Conservation (phyloP, 1,140 invertebrate genomes). For the Aphis craccivora region DNA sequence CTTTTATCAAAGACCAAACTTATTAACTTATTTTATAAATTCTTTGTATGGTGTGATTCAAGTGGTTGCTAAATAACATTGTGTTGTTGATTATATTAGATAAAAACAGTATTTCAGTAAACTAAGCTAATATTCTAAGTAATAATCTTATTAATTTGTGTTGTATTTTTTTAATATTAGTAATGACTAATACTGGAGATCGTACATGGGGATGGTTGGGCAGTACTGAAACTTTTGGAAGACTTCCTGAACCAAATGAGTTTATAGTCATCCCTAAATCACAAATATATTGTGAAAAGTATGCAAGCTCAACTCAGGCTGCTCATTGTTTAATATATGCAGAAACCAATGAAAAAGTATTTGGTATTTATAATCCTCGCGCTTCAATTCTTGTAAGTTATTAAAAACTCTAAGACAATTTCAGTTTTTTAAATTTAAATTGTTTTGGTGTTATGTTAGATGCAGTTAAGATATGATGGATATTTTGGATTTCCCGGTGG, state of each 20-base stretch:
- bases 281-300: conserved; percentile 59
- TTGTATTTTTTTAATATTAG: neutral
- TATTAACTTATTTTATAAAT: neutral
- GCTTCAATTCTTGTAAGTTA: conserved; percentile 62
- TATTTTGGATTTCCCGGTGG: conserved; percentile 71
- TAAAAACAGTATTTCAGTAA: neutral
- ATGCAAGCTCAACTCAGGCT: conserved; percentile 59
- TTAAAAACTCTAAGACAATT: neutral
- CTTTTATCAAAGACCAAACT: neutral
- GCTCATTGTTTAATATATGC: conserved; percentile 63
- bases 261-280: conserved; percentile 59
- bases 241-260: conserved; percentile 57
- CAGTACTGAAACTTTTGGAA: conserved; percentile 61
- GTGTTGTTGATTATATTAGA: conserved; percentile 31
- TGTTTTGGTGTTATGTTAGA: conserved; percentile 63
- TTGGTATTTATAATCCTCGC: conserved; percentile 61
- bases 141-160: neutral
- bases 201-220: conserved; percentile 60
- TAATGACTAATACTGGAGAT: conserved; percentile 59
- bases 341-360: conserved; percentile 59
- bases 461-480: conserved; percentile 71
- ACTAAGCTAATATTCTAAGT: neutral
- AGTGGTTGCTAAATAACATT: neutral
- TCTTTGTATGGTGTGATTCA: neutral
- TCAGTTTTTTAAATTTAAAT: neutral